phyloP scores from a whole-genome alignment of 2,888 invertebrate species.

The Drosophila helvetica region DNA sequence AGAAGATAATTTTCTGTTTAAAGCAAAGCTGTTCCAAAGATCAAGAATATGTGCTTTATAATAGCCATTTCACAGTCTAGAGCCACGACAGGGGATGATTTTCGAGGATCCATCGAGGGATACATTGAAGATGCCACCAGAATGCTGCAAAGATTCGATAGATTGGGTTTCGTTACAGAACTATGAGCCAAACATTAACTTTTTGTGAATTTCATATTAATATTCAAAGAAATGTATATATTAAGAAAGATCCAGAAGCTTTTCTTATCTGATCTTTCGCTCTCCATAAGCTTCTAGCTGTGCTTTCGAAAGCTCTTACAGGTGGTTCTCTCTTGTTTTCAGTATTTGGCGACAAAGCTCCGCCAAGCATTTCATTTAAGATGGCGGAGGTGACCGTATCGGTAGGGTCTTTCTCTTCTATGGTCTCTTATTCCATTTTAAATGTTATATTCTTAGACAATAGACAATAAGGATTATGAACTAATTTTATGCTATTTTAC shows the following conservation, averaged over 20 bases:
- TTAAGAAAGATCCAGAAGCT: no score
- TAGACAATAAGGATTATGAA: no score
- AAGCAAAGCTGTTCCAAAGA: no score
- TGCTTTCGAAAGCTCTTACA: not conserved
- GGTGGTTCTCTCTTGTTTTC: not conserved
- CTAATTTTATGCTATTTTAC: no score
- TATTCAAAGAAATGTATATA: no score
- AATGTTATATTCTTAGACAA: no score
- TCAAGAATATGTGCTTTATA: no score
- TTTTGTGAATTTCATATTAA: no score
- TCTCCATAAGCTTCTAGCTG: not conserved
- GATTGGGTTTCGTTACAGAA: no score
- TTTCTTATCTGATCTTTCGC: not conserved
- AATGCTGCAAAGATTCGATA: no score
- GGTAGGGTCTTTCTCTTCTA: conserved; percentile 1
- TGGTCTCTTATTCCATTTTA: no score
- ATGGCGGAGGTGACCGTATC: conserved; percentile 17
- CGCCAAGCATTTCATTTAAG: not conserved
- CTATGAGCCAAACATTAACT: no score
- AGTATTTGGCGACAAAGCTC: not conserved
- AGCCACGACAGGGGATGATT: conserved; percentile 54
- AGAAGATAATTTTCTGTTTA: not conserved
- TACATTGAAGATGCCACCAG: conserved; percentile 30
- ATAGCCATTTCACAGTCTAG: conserved; percentile 37
- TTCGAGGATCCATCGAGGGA: conserved; percentile 62